These are phyloP conservation scores for Achlya flavicornis DNA, from an alignment of 2,888 invertebrate species.

Conservation along the genomic window DNA sequence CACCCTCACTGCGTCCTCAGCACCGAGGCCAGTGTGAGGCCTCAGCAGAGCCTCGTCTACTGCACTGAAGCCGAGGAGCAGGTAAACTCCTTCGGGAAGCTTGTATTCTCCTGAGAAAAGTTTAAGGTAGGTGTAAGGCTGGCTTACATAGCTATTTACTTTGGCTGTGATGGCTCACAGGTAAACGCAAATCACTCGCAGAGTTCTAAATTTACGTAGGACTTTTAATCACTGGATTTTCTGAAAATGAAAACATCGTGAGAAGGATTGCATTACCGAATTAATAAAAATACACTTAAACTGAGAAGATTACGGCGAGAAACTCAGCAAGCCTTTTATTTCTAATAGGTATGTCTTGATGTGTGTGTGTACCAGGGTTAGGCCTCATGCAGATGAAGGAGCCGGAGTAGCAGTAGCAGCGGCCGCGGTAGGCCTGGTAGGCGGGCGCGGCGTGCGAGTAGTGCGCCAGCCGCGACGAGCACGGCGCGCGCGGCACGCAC, in stretches of 20 bases:
- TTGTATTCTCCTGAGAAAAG: slow-evolving; percentile 86
- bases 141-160: neutral
- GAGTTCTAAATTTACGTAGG: no score
- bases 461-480: slow-evolving; percentile 93
- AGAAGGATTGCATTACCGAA: no score
- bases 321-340: no score
- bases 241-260: no score
- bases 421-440: slow-evolving; percentile 94
- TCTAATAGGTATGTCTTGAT: no score
- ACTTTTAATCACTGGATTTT: no score
- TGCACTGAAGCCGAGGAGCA: slow-evolving; percentile 94
- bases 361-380: slow-evolving; percentile 65
- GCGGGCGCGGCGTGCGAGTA: slow-evolving; percentile 96
- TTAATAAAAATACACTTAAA: no score
- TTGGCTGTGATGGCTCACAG: no score
- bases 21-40: slow-evolving; percentile 92
- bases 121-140: slow-evolving; percentile 10
- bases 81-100: slow-evolving; percentile 92
- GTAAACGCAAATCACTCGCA: no score
- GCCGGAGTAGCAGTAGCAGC: slow-evolving; percentile 95
- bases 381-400: slow-evolving; percentile 97
- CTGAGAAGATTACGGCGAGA: no score
- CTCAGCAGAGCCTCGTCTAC: slow-evolving; percentile 93
- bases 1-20: slow-evolving; percentile 92
- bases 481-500: slow-evolving; percentile 93